A percentile compares a stretch with the other conserved stretches of the same genome.
These are phyloP conservation scores for Poecilia latipinna DNA, from an alignment of 2,113 vertebrate species.

Conservation along the genomic window DNA sequence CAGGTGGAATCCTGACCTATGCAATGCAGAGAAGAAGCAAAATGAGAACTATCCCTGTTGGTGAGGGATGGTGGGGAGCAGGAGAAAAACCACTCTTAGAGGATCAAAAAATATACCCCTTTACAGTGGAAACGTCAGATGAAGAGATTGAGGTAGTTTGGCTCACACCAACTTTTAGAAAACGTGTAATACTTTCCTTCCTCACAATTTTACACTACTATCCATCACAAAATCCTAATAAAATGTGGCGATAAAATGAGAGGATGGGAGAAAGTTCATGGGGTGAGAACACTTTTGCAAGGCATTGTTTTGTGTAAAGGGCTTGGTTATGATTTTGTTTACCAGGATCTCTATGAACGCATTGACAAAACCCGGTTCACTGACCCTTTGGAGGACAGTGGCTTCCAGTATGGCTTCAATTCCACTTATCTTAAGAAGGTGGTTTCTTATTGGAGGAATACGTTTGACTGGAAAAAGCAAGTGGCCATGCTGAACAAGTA, in stretches of 20 bases:
- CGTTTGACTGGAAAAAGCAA: conserved; percentile 88
- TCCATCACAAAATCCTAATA: too few relatives aligned
- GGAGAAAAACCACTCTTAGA: conserved; percentile 72
- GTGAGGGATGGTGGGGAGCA: conserved; percentile 87
- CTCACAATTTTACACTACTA: too few relatives aligned
- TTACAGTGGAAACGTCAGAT: conserved; percentile 80
- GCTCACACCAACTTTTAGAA: neutral
- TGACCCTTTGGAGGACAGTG: conserved; percentile 75
- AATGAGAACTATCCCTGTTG: conserved; percentile 79
- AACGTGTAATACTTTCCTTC: too few relatives aligned
- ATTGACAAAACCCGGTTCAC: conserved; percentile 82
- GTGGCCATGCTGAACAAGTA: conserved; percentile 86
- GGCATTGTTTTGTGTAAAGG: neutral
- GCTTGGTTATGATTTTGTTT: neutral
- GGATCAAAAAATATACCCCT: conserved; percentile 77
- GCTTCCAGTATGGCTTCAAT: conserved; percentile 90
- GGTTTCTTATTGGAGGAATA: conserved; percentile 86
- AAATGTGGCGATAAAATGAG: too few relatives aligned
- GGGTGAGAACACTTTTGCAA: neutral
- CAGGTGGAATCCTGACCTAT: conserved; percentile 80
- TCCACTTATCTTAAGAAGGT: conserved; percentile 82
- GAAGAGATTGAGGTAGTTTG: conserved; percentile 81
- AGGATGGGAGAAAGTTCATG: too few relatives aligned
- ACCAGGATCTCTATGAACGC: conserved; percentile 84
- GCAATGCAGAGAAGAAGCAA: conserved; percentile 61